Percentiles rank a stretch among this genome's conserved stretches.
These are phyloP conservation scores for Heliconius nattereri DNA, from an alignment of 1,140 invertebrate genomes.

Conservation along the genomic window DNA sequence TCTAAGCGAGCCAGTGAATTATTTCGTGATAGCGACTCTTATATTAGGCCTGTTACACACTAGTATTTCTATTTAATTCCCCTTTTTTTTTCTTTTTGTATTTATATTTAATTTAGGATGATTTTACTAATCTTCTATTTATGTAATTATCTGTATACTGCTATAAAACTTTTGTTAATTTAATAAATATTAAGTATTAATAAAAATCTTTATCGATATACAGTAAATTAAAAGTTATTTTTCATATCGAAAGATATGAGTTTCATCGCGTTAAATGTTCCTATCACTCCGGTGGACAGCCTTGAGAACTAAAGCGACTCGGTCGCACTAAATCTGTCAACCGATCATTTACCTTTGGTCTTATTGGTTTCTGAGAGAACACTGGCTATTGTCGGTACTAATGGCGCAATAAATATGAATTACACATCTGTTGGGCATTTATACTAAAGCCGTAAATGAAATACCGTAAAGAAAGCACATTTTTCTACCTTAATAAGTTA, in stretches of 20 bases:
- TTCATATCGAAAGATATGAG: neutral
- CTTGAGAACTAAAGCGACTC: slow-evolving; percentile 19
- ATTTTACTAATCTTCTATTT: too few species aligned
- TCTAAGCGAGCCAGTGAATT: slow-evolving; percentile 23
- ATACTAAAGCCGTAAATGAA: slow-evolving; percentile 15
- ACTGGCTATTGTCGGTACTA: slow-evolving; percentile 31
- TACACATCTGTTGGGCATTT: slow-evolving; percentile 14
- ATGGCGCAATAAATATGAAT: slow-evolving; percentile 30
- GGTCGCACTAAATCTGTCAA: slow-evolving; percentile 28
- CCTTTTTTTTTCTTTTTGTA: neutral
- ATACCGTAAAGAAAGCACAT: neutral
- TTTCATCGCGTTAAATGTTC: neutral
- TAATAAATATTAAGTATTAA: too few species aligned
- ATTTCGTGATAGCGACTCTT: slow-evolving; percentile 21
- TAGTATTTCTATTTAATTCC: neutral
- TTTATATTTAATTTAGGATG: neutral
- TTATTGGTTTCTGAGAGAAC: slow-evolving; percentile 30
- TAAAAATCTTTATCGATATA: too few species aligned
- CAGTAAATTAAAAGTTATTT: neutral
- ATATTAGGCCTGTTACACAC: neutral
- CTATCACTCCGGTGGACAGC: slow-evolving; percentile 17
- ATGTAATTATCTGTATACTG: too few species aligned
- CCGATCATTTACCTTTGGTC: slow-evolving; percentile 30
- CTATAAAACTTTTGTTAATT: too few species aligned
- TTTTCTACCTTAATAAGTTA: neutral